phyloP scores from a whole-genome alignment of 2,888 invertebrate genomes.

The Cepaea hortensis region DNA sequence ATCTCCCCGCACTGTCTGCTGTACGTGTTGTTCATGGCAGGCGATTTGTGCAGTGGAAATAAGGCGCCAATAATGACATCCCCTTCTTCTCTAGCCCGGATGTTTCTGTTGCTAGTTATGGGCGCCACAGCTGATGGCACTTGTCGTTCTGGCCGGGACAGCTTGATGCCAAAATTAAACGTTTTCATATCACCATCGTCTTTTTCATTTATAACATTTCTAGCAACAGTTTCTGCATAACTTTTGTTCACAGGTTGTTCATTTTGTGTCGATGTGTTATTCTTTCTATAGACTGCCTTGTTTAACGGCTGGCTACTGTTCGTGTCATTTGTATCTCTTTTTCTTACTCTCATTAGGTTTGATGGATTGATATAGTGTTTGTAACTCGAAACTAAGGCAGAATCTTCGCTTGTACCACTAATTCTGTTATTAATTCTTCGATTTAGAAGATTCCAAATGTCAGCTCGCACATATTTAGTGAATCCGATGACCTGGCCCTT shows the following conservation, averaged over 20 bases:
- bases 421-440: too few relatives aligned
- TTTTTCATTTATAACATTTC: background rate
- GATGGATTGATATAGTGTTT: too few relatives aligned
- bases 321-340: too few relatives aligned
- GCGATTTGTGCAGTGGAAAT: slow-evolving; percentile 79
- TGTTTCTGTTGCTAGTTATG: slow-evolving; percentile 46
- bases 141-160: background rate
- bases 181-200: background rate
- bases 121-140: background rate
- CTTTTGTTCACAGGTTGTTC: too few relatives aligned
- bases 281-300: background rate
- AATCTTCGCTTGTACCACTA: too few relatives aligned
- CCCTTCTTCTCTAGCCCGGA: slow-evolving; percentile 76
- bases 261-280: too few relatives aligned
- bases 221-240: background rate
- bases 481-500: too few relatives aligned
- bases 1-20: slow-evolving; percentile 80
- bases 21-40: slow-evolving; percentile 70
- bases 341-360: too few relatives aligned
- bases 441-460: too few relatives aligned
- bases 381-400: too few relatives aligned
- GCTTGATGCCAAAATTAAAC: background rate
- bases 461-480: too few relatives aligned
- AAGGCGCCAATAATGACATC: slow-evolving; percentile 81
- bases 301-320: background rate